A percentile compares a stretch with the other conserved stretches of the same genome.
Conservation (phyloP, 1,140 invertebrate genomes). For the Drosophila pruinosa region DNA sequence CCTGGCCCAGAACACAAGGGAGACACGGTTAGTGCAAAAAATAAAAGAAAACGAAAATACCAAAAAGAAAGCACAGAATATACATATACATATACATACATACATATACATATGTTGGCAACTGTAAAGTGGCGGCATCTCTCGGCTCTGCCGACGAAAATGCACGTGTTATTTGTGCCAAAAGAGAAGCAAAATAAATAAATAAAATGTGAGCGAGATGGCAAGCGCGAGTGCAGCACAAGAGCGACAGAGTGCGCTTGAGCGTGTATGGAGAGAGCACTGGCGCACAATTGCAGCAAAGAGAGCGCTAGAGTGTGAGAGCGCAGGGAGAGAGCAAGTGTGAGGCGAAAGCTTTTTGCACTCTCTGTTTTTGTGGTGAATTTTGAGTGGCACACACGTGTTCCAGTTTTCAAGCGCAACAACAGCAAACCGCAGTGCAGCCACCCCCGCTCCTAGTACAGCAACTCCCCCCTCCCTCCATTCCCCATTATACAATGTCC, state of each 20-base stretch:
- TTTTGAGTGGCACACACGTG: conserved; percentile 65
- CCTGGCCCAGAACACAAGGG: conserved; percentile 7
- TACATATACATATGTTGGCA: too few relatives aligned
- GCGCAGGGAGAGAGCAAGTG: not conserved
- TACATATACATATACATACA: too few relatives aligned
- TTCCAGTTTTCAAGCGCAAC: conserved; percentile 60
- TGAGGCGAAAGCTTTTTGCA: conserved; percentile 51
- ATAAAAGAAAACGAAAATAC: conserved; percentile 12
- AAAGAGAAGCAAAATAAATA: conserved; percentile 43
- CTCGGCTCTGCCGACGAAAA: conserved; percentile 23
- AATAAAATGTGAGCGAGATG: conserved; percentile 37
- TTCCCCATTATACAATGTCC: not conserved
- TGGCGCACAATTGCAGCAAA: conserved; percentile 7
- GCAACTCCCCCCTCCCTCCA: not conserved
- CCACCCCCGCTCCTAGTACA: not conserved
- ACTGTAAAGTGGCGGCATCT: conserved; percentile 7
- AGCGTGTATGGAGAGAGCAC: not conserved
- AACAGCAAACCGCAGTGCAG: conserved; percentile 10
- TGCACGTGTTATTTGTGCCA: conserved; percentile 73
- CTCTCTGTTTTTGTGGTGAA: conserved; percentile 78
- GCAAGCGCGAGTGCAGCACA: not conserved
- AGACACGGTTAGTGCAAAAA: not conserved
- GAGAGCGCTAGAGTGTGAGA: not conserved
- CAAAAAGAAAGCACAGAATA: not conserved
- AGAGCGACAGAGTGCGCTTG: not conserved